phyloP scores from a whole-genome alignment of 1,140 invertebrate genomes.

The Lamellibrachia luymesi region DNA sequence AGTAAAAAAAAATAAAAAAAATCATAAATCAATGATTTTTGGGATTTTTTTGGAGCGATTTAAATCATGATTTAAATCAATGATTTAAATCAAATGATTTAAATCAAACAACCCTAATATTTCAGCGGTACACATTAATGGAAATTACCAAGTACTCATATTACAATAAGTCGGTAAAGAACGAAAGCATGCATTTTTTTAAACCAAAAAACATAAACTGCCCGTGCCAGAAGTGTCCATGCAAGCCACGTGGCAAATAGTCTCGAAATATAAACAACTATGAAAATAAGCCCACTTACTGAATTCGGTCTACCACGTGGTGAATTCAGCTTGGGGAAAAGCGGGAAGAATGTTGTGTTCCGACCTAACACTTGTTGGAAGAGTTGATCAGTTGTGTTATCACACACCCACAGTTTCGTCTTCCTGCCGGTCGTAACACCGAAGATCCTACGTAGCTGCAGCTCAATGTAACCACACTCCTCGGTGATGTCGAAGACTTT shows the following conservation, averaged over 20 bases:
- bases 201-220: too few species aligned
- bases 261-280: neutral
- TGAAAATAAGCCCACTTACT: neutral
- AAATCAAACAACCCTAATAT: neutral
- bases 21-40: too few species aligned
- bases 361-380: neutral
- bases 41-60: too few species aligned
- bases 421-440: neutral
- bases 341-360: neutral
- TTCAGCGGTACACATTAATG: neutral
- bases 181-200: too few species aligned
- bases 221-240: neutral
- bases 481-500: slow-evolving; percentile 23
- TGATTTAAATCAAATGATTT: too few species aligned
- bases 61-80: too few species aligned
- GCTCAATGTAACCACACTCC: slow-evolving; percentile 18
- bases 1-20: too few species aligned
- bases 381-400: neutral
- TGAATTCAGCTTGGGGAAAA: too few species aligned
- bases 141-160: neutral
- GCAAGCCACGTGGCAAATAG: neutral
- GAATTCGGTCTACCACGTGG: too few species aligned
- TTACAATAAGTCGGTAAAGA: too few species aligned
- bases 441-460: slow-evolving; percentile 24
- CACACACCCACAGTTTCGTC: slow-evolving; percentile 19